phyloP scores from a whole-genome alignment of 2,888 invertebrate species.

The Drosophila emarginata region DNA sequence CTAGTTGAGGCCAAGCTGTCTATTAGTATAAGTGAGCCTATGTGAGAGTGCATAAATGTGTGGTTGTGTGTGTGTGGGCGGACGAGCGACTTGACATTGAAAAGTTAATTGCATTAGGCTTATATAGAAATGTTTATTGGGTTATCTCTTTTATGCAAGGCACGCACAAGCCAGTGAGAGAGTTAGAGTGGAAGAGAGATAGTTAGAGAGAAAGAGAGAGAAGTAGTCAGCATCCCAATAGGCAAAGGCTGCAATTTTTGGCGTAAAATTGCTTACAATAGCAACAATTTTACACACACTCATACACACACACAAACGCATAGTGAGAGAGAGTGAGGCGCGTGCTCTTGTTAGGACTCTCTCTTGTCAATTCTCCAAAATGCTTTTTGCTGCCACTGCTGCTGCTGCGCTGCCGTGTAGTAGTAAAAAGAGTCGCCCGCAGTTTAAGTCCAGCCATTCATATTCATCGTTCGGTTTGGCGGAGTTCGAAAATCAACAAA shows the following conservation, averaged over 20 bases:
- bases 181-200: conserved; percentile 28
- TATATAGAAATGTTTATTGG: conserved; percentile 58
- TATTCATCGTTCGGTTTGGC: conserved; percentile 63
- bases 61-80: conserved; percentile 34
- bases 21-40: conserved; percentile 45
- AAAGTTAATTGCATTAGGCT: conserved; percentile 58
- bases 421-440: conserved; percentile 42
- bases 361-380: conserved; percentile 74
- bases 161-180: conserved; percentile 55
- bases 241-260: conserved; percentile 24
- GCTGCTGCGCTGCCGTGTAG: conserved; percentile 55
- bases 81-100: conserved; percentile 61
- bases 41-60: conserved; percentile 23
- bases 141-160: conserved; percentile 64
- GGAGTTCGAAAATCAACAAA: conserved; percentile 49
- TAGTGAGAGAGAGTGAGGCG: conserved; percentile 16
- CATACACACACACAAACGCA: conserved; percentile 26
- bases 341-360: conserved; percentile 51
- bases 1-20: not conserved
- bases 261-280: conserved; percentile 63
- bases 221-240: conserved; percentile 12
- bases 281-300: conserved; percentile 45
- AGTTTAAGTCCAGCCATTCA: conserved; percentile 60
- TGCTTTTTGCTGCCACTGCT: conserved; percentile 64
- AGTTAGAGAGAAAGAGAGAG: conserved; percentile 18